Conservation (phyloP, 2,888 invertebrate genomes). For the Caenorhabditis sp. region DNA sequence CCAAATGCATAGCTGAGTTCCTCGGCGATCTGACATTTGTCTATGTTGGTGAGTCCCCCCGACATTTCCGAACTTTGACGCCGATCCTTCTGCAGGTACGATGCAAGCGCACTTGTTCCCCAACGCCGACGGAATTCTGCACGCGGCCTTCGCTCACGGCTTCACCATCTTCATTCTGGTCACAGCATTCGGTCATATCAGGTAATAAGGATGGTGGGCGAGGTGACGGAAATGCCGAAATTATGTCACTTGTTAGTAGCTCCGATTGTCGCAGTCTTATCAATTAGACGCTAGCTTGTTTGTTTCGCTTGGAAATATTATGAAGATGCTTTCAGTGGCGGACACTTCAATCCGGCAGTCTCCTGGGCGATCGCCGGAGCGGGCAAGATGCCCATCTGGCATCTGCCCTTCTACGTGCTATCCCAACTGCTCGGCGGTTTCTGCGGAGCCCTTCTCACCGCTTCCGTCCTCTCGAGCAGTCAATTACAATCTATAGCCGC, state of each 20-base stretch:
- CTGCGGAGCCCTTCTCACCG: conserved; percentile 73
- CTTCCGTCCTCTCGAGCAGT: conserved; percentile 60
- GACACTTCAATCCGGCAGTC: conserved; percentile 80
- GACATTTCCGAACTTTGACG: neutral
- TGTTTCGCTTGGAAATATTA: neutral
- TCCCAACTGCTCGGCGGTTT: conserved; percentile 79
- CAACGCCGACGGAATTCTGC: conserved; percentile 58
- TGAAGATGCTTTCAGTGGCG: conserved; percentile 78
- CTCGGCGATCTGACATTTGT: conserved; percentile 71
- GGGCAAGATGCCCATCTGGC: conserved; percentile 73
- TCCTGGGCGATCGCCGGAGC: conserved; percentile 78
- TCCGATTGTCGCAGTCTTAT: too few relatives aligned
- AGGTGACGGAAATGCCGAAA: conserved; percentile 32
- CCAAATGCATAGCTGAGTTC: conserved; percentile 71
- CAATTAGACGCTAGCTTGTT: too few relatives aligned
- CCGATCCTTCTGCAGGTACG: conserved; percentile 61
- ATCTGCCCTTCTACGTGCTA: conserved; percentile 77
- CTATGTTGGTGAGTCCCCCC: conserved; percentile 70
- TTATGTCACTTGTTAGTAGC: conserved; percentile 40
- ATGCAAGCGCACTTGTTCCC: conserved; percentile 64
- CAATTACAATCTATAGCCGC: conserved; percentile 46
- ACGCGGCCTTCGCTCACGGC: conserved; percentile 73
- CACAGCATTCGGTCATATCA: conserved; percentile 72
- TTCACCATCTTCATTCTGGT: conserved; percentile 72
- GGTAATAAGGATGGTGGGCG: conserved; percentile 50